phyloP scores from a whole-genome alignment of 2,797 vertebrate genomes.

The Sparus aurata region DNA sequence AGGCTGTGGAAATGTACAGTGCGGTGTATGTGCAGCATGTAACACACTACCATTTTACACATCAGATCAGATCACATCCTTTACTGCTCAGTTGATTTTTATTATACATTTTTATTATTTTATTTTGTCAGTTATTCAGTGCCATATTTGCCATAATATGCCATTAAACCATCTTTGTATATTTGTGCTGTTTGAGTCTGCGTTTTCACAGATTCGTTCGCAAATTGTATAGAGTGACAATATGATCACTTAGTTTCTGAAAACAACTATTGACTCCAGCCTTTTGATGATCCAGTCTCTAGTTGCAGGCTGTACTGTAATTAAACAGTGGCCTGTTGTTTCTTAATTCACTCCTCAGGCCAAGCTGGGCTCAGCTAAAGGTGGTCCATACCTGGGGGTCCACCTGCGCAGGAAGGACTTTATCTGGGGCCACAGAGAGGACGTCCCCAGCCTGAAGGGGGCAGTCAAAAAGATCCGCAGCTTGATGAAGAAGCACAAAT shows the following conservation, averaged over 20 bases:
- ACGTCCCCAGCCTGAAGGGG: slow-evolving; percentile 93
- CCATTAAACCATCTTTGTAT: too few species aligned
- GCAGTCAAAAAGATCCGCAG: slow-evolving; percentile 90
- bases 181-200: background rate
- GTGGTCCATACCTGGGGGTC: slow-evolving; percentile 93
- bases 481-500: slow-evolving; percentile 89
- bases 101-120: too few species aligned
- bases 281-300: background rate
- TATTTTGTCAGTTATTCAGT: too few species aligned
- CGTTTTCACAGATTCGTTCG: background rate
- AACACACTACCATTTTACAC: background rate
- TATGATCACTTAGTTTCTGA: background rate
- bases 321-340: background rate
- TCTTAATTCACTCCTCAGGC: slow-evolving; percentile 78
- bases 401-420: slow-evolving; percentile 97
- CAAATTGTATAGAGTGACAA: background rate
- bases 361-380: slow-evolving; percentile 88
- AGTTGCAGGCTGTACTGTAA: background rate
- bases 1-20: background rate
- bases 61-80: background rate
- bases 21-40: background rate
- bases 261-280: background rate
- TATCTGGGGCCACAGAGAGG: slow-evolving; percentile 96
- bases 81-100: background rate
- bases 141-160: too few species aligned